Conservation (phyloP, 2,888 invertebrate species). For the Habroteleia sp. region DNA sequence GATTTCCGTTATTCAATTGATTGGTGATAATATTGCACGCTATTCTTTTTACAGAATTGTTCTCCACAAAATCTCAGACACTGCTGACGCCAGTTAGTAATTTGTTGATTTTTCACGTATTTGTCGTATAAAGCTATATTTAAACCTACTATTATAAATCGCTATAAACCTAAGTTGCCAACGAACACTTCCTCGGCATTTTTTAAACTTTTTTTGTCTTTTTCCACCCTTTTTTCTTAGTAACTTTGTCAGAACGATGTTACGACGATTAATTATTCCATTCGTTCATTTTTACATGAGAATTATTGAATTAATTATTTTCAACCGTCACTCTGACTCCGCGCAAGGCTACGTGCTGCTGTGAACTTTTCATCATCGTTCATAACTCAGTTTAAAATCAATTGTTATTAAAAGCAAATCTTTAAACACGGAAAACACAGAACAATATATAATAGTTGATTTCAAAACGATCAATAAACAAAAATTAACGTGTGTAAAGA, state of each 20-base stretch:
- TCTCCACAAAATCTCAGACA: constrained; percentile 27
- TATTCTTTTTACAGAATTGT: constrained; percentile 7
- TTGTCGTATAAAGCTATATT: constrained; percentile 52
- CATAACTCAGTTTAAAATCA: constrained; percentile 22
- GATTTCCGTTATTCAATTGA: constrained; percentile 16
- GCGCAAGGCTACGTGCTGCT: constrained; percentile 54
- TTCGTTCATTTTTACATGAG: constrained; percentile 8
- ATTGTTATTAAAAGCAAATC: not conserved
- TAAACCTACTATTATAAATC: constrained; percentile 52
- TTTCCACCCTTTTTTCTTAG: constrained; percentile 14
- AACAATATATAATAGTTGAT: not conserved
- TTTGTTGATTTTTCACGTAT: constrained; percentile 47
- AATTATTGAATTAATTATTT: constrained; percentile 35
- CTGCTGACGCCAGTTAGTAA: constrained; percentile 19
- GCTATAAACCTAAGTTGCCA: constrained; percentile 49
- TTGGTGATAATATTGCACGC: constrained; percentile 9
- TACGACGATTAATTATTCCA: constrained; percentile 17
- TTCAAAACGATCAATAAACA: too few relatives aligned
- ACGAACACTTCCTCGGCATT: constrained; percentile 49
- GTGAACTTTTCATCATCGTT: constrained; percentile 34
- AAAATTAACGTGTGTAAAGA: too few relatives aligned
- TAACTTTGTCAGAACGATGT: too few relatives aligned
- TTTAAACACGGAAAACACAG: not conserved
- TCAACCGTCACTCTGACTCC: constrained; percentile 28
- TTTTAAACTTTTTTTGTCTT: constrained; percentile 18